Percentiles rank a stretch among this genome's conserved stretches.
Evolutionary conservation across 2,888 invertebrate genomes (phyloP).

Genomic region (Amphipoea oculea): DNA sequence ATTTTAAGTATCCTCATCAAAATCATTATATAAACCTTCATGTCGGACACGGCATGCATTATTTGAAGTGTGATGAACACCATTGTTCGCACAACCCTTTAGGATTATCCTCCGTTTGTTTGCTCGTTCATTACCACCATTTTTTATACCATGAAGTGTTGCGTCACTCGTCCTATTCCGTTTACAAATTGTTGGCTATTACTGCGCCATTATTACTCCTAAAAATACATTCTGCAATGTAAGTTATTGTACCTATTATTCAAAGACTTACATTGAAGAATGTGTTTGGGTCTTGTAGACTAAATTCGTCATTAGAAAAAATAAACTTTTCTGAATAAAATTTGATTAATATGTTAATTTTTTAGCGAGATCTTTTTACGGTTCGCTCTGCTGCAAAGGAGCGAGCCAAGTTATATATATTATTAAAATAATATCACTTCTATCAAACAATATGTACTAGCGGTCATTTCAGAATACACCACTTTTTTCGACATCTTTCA

Average conservation of each 20-base stretch:
- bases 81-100: conserved; percentile 34
- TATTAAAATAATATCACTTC: not conserved
- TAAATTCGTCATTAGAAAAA: not conserved
- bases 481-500: not conserved
- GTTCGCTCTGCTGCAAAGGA: not conserved
- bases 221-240: not conserved
- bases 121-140: not conserved
- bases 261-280: not conserved
- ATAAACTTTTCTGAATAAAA: not conserved
- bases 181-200: not conserved
- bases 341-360: not conserved
- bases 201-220: not conserved
- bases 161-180: not conserved
- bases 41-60: conserved; percentile 2
- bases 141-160: conserved; percentile 20
- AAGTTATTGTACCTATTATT: not conserved
- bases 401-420: too few relatives aligned
- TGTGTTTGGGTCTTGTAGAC: not conserved
- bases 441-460: too few relatives aligned
- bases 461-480: not conserved
- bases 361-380: not conserved
- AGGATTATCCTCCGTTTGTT: conserved; percentile 31
- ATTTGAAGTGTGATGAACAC: conserved; percentile 39
- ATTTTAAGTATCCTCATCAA: conserved; percentile 32
- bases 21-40: conserved; percentile 25